Evolutionary conservation across 2,888 invertebrate genomes (phyloP).

Genomic region (Agrypnus murinus): DNA sequence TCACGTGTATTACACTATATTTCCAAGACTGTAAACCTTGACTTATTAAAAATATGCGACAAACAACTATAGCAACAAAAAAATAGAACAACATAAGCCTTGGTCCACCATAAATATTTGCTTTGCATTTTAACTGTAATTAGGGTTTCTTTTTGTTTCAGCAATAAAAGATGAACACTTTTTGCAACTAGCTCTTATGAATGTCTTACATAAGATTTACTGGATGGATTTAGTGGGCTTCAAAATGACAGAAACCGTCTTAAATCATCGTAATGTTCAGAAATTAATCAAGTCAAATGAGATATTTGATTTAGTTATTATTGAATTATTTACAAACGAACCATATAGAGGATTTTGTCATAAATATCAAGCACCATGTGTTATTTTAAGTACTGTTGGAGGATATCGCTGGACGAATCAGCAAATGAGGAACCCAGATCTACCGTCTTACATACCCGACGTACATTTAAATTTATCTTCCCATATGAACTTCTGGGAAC

Average conservation of each 20-base stretch:
- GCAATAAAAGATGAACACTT: no score
- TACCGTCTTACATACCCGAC: slow-evolving; percentile 73
- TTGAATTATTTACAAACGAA: slow-evolving; percentile 73
- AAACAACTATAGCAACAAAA: no score
- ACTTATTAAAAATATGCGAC: no score
- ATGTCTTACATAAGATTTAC: not conserved
- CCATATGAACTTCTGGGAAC: slow-evolving; percentile 73
- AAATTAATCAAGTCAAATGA: slow-evolving; percentile 63
- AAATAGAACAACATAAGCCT: no score
- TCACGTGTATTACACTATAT: no score
- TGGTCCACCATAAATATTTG: no score
- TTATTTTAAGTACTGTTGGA: slow-evolving; percentile 70
- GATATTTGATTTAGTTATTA: no score
- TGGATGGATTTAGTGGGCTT: slow-evolving; percentile 20
- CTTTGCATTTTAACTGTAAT: no score
- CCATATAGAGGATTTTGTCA: no score
- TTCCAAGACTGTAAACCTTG: no score
- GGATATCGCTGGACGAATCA: slow-evolving; percentile 70
- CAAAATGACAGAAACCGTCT: slow-evolving; percentile 47
- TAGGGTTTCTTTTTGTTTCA: no score
- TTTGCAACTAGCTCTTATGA: no score
- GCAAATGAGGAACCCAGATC: slow-evolving; percentile 71
- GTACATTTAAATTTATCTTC: slow-evolving; percentile 69
- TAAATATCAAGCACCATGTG: slow-evolving; percentile 67
- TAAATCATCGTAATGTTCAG: slow-evolving; percentile 61